Base-by-base conservation (phyloP, 2,888 invertebrate species). In the Noctua fimbriata region DNA sequence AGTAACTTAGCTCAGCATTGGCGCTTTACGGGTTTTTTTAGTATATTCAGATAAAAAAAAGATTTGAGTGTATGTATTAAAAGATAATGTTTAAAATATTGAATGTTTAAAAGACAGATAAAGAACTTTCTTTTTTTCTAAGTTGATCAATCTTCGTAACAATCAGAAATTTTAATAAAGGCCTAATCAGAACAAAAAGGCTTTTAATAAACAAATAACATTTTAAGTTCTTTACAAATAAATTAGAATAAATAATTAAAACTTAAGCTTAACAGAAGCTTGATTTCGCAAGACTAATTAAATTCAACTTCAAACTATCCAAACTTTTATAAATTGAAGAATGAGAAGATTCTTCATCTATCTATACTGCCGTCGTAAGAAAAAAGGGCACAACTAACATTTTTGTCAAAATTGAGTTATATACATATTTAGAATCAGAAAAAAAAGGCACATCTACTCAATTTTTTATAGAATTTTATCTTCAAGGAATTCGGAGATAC, bases 161-260 rank as follows among this genome's bases (percentile, higher is more conserved):
- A 75, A n/a, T 60, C 47, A 41, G 18, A 60, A 63, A 55, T n/a
- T 79, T 78, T 66, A 14, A 47, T 18, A 21, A 65, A 65, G 36
- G 18, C 36, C 14, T 28, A 24, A 58, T 47, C 14, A 36, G n/a
- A 47, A 55, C 32, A 36, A 66, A 55, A 55, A 55, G 44, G 55
- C 21, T 55, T 24, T 47, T n/a, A 65, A 16, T 65, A 28, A 79
- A 66, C 14, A 66, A 55, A 32, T 12, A 47, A 36, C 12, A 55
- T 47, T 44, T 36, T 3, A 66, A 55, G 18, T 52, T 32, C 32
- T 12, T 44, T 32, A 32, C 24, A 75, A 71, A 74, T n/a, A 21
- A 36, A 9, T 24, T 74, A 36, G 16, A 71, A 28, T 69, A 70
- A 16, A n/a, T 44, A 3, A 16, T n/a, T 63, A 63, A 63, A 44